A percentile compares a stretch with the other conserved stretches of the same genome.
These are phyloP conservation scores for Alligator sinensis DNA, from an alignment of 2,113 vertebrate species.

Conservation along the genomic window DNA sequence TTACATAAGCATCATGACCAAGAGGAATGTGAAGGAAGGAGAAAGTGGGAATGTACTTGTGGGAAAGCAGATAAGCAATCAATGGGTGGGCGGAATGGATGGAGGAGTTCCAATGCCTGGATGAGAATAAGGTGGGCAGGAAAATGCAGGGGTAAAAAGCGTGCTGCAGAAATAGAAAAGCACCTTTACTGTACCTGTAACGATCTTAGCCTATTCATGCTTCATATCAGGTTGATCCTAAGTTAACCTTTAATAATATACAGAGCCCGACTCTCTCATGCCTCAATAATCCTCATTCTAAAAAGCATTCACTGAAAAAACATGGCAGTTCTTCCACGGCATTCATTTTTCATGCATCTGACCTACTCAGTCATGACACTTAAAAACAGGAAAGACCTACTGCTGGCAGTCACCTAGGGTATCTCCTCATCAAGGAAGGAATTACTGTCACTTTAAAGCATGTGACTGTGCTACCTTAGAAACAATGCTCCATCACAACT, in stretches of 20 bases:
- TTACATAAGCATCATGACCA: slow-evolving; percentile 8
- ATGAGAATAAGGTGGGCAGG: background rate
- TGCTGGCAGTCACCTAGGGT: accelerated
- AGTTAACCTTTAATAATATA: background rate
- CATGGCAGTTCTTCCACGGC: background rate
- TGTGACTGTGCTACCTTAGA: background rate
- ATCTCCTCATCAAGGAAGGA: background rate
- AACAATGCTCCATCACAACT: background rate
- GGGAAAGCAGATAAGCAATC: slow-evolving; percentile 36
- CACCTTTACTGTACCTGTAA: background rate
- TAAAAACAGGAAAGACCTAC: background rate
- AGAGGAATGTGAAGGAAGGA: background rate
- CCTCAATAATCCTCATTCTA: background rate
- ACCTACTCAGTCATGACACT: background rate
- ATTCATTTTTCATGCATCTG: background rate
- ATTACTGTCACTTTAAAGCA: background rate
- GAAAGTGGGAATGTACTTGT: background rate
- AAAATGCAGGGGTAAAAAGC: background rate
- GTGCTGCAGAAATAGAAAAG: background rate
- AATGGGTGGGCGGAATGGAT: background rate
- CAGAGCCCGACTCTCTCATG: background rate
- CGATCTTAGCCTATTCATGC: background rate
- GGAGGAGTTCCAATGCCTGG: background rate
- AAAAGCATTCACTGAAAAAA: slow-evolving; percentile 20
- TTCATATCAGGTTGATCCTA: background rate